A percentile compares a stretch with the other conserved stretches of the same genome.
Conservation (phyloP, 2,888 invertebrate species). For the Lasiommata megera region DNA sequence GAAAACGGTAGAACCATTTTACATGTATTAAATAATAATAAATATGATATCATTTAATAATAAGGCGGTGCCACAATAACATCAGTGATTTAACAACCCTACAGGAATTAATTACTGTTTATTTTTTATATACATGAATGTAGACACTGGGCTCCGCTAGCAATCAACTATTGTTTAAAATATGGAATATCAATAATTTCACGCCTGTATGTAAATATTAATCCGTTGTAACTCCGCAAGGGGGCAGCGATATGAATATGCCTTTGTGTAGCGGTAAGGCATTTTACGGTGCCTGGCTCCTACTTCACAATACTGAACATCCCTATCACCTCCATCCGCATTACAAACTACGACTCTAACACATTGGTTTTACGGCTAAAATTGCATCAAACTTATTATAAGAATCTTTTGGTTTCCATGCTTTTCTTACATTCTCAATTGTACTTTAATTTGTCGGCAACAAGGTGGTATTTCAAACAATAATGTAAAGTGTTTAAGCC, state of each 20-base stretch:
- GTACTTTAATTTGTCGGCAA: background rate
- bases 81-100: too few relatives aligned
- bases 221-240: conserved; percentile 8
- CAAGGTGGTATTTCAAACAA: background rate
- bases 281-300: conserved; percentile 28
- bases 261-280: conserved; percentile 27
- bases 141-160: too few relatives aligned
- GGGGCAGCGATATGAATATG: conserved; percentile 18
- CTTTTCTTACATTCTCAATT: background rate
- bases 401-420: background rate
- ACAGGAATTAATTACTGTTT: too few relatives aligned
- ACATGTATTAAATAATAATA: too few relatives aligned
- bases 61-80: too few relatives aligned
- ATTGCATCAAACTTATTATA: background rate
- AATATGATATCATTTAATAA: too few relatives aligned
- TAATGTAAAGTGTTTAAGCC: background rate
- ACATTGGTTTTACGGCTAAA: background rate
- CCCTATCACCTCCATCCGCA: background rate
- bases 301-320: background rate
- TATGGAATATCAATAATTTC: background rate
- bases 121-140: too few relatives aligned
- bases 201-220: background rate
- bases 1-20: too few relatives aligned
- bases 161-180: background rate
- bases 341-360: background rate